Evolutionary conservation across 2,888 invertebrate genomes (phyloP), one percentile per base, ranked within the genome.

Genomic region (Autographa gamma): DNA sequence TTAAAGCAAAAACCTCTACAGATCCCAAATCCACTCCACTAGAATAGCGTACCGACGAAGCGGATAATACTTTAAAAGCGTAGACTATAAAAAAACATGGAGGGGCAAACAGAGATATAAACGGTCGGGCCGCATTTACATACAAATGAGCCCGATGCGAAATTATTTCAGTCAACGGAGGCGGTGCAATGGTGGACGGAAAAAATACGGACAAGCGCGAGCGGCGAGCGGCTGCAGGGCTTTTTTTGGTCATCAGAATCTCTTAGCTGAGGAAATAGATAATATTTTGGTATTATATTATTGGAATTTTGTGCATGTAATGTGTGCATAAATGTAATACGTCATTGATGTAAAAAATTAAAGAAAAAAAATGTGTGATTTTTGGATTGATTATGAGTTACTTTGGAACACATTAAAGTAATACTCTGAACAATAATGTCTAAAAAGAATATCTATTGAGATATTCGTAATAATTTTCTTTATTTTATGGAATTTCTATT

Each of bases 81-180:
- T 82, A 86, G 86, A 88, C 86, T 88, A 86, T 86, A 88, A 87
- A 88, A 92, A 91, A 90, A 88, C 88, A 86, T 84, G 86, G 87
- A 90, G 90, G 60, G 85, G 89, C 90, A 92, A 92, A 92, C 91
- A 92, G 86, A 92, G 92, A 93, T 92, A 93, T 92, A 93, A 92
- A 89, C 90, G 89, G 89, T 84, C 78, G 84, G 87, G 83, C 83
- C 85, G 85, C 90, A 94, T 94, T 93, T 92, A 88, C 93, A 94
- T 94, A 92, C 93, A 93, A 93, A 93, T 93, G 92, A 93, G 93
- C 86, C 83, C 83, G 85, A 86, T 83, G 87, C 84, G 88, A 88
- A 91, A 91, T 92, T 90, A 90, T 90, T 90, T 89, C 89, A 88
- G 87, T 84, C 85, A 80, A 73, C 84, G 82, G 84, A 84, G 83